Evolutionary conservation across 2,888 invertebrate species (phyloP).

Genomic region (Helicoverpa assulta): DNA sequence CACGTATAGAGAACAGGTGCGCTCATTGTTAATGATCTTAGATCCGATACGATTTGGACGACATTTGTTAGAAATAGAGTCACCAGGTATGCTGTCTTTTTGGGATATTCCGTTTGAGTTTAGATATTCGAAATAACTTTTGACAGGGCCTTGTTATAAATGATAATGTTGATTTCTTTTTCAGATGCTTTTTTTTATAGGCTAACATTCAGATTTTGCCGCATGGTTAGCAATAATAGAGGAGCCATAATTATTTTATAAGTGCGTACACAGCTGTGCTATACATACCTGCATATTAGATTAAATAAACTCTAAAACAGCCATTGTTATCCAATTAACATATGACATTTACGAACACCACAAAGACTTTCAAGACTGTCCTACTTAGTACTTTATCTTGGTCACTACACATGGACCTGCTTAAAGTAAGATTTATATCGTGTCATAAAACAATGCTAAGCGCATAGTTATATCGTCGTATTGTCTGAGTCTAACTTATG

Average conservation of each 20-base stretch:
- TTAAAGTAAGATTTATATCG: constrained; percentile 69
- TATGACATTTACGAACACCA: constrained; percentile 1
- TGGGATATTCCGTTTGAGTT: constrained; percentile 23
- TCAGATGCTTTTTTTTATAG: too few species aligned
- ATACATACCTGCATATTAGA: background rate
- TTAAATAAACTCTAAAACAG: background rate
- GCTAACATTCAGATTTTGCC: too few species aligned
- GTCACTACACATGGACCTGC: constrained; percentile 49
- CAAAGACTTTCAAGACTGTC: background rate
- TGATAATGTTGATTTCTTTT: background rate
- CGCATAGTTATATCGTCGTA: constrained; percentile 45
- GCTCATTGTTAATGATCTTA: constrained; percentile 60
- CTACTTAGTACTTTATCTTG: constrained; percentile 15
- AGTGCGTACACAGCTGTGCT: too few species aligned
- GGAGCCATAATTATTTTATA: too few species aligned
- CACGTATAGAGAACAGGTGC: constrained; percentile 58
- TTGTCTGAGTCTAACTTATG: constrained; percentile 61
- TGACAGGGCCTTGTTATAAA: background rate
- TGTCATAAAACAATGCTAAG: constrained; percentile 67
- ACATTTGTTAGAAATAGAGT: constrained; percentile 56
- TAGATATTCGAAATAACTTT: constrained; percentile 15
- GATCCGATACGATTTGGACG: constrained; percentile 58
- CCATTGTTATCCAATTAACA: background rate
- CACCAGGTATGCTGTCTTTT: constrained; percentile 31
- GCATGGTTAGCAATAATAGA: too few species aligned